Evolutionary conservation across 2,888 invertebrate genomes (phyloP).

Genomic region (Pinctada fucata): DNA sequence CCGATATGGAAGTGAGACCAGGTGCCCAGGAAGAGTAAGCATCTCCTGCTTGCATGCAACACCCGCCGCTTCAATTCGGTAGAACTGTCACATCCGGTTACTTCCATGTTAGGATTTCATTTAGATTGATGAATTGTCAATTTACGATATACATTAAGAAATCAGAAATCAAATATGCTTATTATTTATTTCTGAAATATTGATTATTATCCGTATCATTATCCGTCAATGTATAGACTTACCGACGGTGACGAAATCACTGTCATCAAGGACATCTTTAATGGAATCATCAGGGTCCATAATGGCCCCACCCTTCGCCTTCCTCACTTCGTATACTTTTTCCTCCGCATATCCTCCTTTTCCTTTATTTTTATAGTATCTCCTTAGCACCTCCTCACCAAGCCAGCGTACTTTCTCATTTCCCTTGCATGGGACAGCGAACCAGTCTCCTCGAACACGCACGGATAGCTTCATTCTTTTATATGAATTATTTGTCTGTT

Average conservation of each 20-base stretch:
- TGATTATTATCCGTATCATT: too few species aligned
- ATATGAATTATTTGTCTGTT: background rate
- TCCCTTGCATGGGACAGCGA: slow-evolving; percentile 80
- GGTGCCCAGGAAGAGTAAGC: too few species aligned
- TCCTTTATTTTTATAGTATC: slow-evolving; percentile 78
- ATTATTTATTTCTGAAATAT: too few species aligned
- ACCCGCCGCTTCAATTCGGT: too few species aligned
- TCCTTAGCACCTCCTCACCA: slow-evolving; percentile 79
- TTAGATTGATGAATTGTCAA: too few species aligned
- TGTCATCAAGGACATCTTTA: slow-evolving; percentile 80
- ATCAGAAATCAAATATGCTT: too few species aligned
- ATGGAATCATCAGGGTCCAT: slow-evolving; percentile 81
- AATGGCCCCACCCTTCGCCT: slow-evolving; percentile 81
- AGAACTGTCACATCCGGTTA: too few species aligned
- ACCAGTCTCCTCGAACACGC: slow-evolving; percentile 80
- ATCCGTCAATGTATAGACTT: slow-evolving; percentile 53
- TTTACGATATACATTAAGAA: too few species aligned
- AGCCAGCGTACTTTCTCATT: slow-evolving; percentile 79
- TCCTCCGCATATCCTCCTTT: slow-evolving; percentile 57
- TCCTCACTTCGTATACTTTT: slow-evolving; percentile 79
- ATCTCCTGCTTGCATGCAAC: too few species aligned
- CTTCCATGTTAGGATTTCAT: too few species aligned
- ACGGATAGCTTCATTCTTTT: slow-evolving; percentile 80
- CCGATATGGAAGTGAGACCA: too few species aligned
- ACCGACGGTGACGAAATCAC: slow-evolving; percentile 82